Percentiles rank a stretch among this genome's conserved stretches.
Evolutionary conservation across 2,888 invertebrate genomes (phyloP).

Genomic region (Rhaphigaster nebulosa): DNA sequence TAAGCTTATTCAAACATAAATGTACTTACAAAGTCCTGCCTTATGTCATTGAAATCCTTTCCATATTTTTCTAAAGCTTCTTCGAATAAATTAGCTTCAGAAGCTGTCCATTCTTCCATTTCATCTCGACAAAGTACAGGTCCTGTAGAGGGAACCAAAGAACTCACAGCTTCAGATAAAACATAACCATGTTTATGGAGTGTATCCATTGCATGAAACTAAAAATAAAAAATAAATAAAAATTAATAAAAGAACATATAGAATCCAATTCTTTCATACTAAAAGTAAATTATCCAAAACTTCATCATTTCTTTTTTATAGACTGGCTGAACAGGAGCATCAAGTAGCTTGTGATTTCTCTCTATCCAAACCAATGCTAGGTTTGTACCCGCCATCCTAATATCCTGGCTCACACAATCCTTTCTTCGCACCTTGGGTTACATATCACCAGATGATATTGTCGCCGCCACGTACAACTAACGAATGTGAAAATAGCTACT

Average conservation of each 20-base stretch:
- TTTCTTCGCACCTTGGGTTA: too few relatives aligned
- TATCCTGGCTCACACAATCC: too few relatives aligned
- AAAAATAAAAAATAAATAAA: constrained; percentile 62
- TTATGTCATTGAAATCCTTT: constrained; percentile 98
- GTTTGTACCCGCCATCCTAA: too few relatives aligned
- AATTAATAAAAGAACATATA: constrained; percentile 51
- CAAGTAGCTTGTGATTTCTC: too few relatives aligned
- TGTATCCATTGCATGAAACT: constrained; percentile 99
- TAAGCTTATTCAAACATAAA: not conserved
- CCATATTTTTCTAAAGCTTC: constrained; percentile 98
- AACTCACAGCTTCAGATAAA: constrained; percentile 90
- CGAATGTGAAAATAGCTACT: too few relatives aligned
- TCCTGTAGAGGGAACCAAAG: constrained; percentile 93
- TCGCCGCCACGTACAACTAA: too few relatives aligned
- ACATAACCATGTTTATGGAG: constrained; percentile 93
- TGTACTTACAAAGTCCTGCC: constrained; percentile 93
- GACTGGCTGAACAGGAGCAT: too few relatives aligned
- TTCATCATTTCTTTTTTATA: too few relatives aligned
- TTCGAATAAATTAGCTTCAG: constrained; percentile 98
- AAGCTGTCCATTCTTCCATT: constrained; percentile 99
- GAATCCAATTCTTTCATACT: too few relatives aligned
- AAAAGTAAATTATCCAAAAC: too few relatives aligned
- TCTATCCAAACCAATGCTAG: too few relatives aligned
- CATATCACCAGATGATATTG: not conserved
- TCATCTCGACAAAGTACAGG: constrained; percentile 98